Evolutionary conservation across 1,140 invertebrate species (phyloP).

Genomic region (Stenopsyche tienmushanensis): DNA sequence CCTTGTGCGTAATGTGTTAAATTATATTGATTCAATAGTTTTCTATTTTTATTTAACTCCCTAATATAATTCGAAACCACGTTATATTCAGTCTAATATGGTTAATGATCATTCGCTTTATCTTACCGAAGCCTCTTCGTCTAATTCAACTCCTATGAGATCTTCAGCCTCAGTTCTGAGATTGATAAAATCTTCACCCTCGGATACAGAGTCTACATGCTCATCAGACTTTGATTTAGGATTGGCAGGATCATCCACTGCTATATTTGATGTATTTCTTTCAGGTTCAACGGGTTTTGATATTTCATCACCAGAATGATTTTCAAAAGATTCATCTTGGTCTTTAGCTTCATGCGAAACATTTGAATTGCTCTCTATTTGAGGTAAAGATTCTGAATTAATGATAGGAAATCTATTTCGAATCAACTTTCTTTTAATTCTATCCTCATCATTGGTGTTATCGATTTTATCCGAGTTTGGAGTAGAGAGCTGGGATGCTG

Average conservation of each 20-base stretch:
- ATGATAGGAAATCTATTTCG: constrained; percentile 53
- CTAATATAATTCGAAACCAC: too few species aligned
- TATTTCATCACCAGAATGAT: background rate
- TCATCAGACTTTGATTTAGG: constrained; percentile 56
- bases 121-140: constrained; percentile 24
- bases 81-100: too few species aligned
- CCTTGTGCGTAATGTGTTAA: too few species aligned
- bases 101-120: too few species aligned
- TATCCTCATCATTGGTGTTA: constrained; percentile 45
- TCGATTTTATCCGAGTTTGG: constrained; percentile 44
- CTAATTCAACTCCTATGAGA: constrained; percentile 32
- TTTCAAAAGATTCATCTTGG: background rate
- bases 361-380: constrained; percentile 40
- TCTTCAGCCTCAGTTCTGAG: constrained; percentile 54
- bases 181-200: constrained; percentile 63
- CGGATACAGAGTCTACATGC: constrained; percentile 55
- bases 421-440: constrained; percentile 45
- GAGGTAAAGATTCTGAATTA: background rate
- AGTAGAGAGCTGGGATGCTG: constrained; percentile 5
- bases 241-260: too few species aligned
- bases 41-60: too few species aligned
- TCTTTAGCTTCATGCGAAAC: constrained; percentile 14
- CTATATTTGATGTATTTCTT: constrained; percentile 12
- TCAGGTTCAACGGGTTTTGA: background rate
- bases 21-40: too few species aligned